These are phyloP conservation scores for Drosophila nigromelanica DNA, from an alignment of 1,140 invertebrate genomes.

Conservation along the genomic window DNA sequence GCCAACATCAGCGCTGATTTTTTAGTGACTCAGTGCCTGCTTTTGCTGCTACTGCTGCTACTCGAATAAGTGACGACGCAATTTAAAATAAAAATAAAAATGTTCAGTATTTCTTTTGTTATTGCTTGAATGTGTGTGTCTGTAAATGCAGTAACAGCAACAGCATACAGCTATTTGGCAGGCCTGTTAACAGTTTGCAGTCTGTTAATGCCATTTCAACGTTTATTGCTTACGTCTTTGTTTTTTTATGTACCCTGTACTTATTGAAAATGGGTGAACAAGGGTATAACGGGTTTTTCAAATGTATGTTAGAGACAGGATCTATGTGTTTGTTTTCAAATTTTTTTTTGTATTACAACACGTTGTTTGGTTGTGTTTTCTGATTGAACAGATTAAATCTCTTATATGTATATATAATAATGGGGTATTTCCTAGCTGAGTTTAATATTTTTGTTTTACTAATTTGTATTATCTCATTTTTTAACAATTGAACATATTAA, in stretches of 20 bases:
- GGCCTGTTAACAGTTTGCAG: conserved; percentile 20
- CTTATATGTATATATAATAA: no score
- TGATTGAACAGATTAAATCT: no score
- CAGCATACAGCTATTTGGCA: conserved; percentile 8
- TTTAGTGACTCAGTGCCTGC: conserved; percentile 28
- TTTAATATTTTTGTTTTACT: background rate
- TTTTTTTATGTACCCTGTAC: background rate
- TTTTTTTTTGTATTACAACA: no score
- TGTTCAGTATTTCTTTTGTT: conserved; percentile 55
- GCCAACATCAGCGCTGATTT: conserved; percentile 20
- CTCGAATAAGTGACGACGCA: conserved; percentile 53
- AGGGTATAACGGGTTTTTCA: no score
- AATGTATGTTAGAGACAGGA: no score
- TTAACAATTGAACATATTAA: no score
- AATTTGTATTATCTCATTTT: no score
- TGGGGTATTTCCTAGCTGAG: no score
- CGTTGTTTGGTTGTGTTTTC: no score
- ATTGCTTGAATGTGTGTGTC: conserved; percentile 29
- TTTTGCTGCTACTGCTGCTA: conserved; percentile 23
- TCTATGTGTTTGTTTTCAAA: no score
- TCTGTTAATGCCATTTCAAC: background rate
- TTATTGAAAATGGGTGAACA: no score
- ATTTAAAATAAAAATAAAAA: conserved; percentile 41
- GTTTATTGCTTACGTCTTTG: background rate
- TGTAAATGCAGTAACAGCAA: conserved; percentile 10